Percentiles rank a stretch among this genome's conserved stretches.
phyloP scores from a whole-genome alignment of 2,797 vertebrate genomes.

The Acipenser oxyrinchus region DNA sequence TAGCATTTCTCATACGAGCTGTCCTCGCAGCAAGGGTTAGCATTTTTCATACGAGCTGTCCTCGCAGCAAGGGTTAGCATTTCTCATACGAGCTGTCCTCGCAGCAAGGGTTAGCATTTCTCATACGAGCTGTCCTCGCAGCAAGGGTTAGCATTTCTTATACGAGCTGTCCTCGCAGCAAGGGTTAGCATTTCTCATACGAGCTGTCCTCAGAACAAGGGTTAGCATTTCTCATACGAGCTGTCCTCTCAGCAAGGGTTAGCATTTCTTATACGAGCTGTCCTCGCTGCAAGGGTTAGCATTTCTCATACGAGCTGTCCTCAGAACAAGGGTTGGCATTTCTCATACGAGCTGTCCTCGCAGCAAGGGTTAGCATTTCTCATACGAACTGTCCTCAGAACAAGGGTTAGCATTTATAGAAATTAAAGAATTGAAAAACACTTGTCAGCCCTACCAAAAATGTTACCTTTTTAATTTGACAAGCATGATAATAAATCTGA shows the following conservation, averaged over 20 bases:
- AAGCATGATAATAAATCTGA: neutral
- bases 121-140: slow-evolving; percentile 12
- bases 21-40: too few species aligned
- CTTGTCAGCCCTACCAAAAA: too few species aligned
- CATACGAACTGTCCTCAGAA: too few species aligned
- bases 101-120: slow-evolving; percentile 7
- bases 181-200: too few species aligned
- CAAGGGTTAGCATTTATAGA: neutral
- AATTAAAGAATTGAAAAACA: too few species aligned
- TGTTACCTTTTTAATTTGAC: too few species aligned
- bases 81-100: slow-evolving; percentile 32
- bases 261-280: slow-evolving; percentile 42
- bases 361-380: slow-evolving; percentile 5
- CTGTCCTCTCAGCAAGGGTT: slow-evolving; percentile 49
- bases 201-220: too few species aligned
- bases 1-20: too few species aligned
- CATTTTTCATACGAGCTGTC: neutral
- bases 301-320: too few species aligned
- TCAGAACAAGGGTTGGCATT: slow-evolving; percentile 60
- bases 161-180: slow-evolving; percentile 27
- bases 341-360: slow-evolving; percentile 30
- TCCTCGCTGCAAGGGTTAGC: slow-evolving; percentile 40
- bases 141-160: slow-evolving; percentile 58
- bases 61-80: slow-evolving; percentile 59
- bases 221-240: neutral